Conservation (phyloP, 2,888 invertebrate species). For the Agriopis aurantiaria region DNA sequence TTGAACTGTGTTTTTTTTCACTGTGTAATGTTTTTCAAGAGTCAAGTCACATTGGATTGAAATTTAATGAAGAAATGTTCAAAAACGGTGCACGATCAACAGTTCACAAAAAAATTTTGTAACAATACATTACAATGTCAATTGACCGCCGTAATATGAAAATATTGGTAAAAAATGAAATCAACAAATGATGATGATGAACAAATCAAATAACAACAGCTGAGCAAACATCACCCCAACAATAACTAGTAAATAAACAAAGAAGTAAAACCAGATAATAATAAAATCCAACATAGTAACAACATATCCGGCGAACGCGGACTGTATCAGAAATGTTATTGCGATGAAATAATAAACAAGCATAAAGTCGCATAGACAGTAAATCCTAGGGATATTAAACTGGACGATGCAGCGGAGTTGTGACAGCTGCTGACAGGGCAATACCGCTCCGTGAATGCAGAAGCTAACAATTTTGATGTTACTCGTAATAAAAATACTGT, state of each 20-base stretch:
- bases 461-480: conserved; percentile 20
- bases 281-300: conserved; percentile 23
- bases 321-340: conserved; percentile 26
- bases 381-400: conserved; percentile 56
- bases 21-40: no score
- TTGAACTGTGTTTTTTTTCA: no score
- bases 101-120: no score
- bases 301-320: conserved; percentile 5
- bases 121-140: no score
- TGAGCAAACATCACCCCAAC: not conserved
- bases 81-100: no score
- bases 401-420: conserved; percentile 31
- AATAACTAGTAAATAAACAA: conserved; percentile 18
- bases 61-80: no score
- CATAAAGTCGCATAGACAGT: conserved; percentile 38
- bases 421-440: conserved; percentile 45
- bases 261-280: conserved; percentile 21
- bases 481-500: no score
- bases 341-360: conserved; percentile 30
- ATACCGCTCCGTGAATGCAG: conserved; percentile 29
- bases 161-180: conserved; percentile 5
- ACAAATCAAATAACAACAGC: conserved; percentile 9
- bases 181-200: no score
- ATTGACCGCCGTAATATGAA: no score
- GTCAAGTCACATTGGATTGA: no score